Conservation (phyloP, 2,797 vertebrate genomes). For the Tokudaia muenninki region DNA sequence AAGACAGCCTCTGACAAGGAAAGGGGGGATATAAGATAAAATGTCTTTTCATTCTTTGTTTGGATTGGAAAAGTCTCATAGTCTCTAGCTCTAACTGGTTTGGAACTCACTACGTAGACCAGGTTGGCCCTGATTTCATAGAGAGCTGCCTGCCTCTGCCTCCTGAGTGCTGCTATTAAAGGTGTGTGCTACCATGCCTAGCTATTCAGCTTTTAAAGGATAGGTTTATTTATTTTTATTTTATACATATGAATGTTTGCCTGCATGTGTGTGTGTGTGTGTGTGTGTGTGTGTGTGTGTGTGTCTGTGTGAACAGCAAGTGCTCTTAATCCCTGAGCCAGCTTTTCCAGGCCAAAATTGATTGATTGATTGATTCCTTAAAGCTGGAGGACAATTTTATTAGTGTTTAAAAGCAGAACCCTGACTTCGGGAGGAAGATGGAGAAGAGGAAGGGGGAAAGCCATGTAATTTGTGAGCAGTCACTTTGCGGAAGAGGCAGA, state of each 20-base stretch:
- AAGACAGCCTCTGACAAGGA: neutral
- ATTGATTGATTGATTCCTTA: neutral
- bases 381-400: neutral
- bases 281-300: too few species aligned
- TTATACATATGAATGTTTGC: neutral
- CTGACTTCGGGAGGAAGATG: neutral
- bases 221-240: neutral
- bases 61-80: neutral
- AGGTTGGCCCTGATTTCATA: neutral
- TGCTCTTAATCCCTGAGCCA: neutral
- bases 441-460: neutral
- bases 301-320: too few species aligned
- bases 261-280: neutral
- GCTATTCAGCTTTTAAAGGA: neutral
- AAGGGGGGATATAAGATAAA: neutral
- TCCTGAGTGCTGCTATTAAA: neutral
- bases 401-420: neutral
- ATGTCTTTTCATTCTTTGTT: slow-evolving; percentile 8
- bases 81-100: neutral
- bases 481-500: neutral
- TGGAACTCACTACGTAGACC: neutral
- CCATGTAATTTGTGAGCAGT: neutral
- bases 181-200: neutral
- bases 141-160: neutral
- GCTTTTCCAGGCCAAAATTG: neutral